phyloP scores from a whole-genome alignment of 2,888 invertebrate species.

The Pardosa pseudoannulata region DNA sequence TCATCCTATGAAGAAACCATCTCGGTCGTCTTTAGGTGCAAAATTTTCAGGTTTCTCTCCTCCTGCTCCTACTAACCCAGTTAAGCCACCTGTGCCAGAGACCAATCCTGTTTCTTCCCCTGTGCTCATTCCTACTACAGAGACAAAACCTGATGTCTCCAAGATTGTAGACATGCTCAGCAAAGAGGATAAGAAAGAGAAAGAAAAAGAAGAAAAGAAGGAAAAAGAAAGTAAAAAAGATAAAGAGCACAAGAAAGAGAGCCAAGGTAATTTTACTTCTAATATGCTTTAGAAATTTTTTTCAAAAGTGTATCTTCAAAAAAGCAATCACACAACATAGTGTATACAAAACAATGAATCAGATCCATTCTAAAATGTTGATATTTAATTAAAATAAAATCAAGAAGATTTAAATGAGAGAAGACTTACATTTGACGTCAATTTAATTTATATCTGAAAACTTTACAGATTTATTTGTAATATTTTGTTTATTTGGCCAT shows the following conservation, averaged over 20 bases:
- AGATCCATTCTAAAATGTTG: no score
- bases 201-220: background rate
- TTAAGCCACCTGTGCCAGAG: slow-evolving; percentile 22
- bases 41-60: slow-evolving; percentile 25
- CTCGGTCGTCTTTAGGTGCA: slow-evolving; percentile 69
- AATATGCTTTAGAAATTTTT: no score
- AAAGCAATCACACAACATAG: no score
- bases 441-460: no score
- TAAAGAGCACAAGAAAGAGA: background rate
- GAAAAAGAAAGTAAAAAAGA: background rate
- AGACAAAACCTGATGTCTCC: background rate
- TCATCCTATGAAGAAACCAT: slow-evolving; percentile 77
- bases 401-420: no score
- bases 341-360: no score
- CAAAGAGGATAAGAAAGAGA: background rate
- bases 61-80: background rate
- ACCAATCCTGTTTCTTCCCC: background rate
- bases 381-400: no score
- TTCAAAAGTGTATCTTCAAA: no score
- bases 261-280: no score
- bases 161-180: slow-evolving; percentile 17
- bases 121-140: slow-evolving; percentile 11
- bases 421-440: no score
- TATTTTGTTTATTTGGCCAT: no score
- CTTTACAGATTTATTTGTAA: no score